A percentile compares a stretch with the other conserved stretches of the same genome.
Evolutionary conservation across 2,797 vertebrate genomes (phyloP).

Genomic region (Lateolabrax maculatus): DNA sequence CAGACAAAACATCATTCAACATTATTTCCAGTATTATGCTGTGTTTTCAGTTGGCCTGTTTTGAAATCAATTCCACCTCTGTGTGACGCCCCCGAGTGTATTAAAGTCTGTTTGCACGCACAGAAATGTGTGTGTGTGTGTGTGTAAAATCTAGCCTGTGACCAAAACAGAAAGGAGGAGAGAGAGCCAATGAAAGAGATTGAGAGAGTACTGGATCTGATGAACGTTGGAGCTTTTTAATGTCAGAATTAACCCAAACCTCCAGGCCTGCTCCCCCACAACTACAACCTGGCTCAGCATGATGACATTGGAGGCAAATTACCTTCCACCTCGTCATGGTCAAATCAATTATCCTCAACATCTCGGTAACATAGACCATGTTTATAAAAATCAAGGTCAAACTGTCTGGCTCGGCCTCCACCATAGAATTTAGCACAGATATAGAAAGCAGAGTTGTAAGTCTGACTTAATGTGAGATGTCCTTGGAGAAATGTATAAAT

Average conservation of each 20-base stretch:
- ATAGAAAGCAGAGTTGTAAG: conserved; percentile 15
- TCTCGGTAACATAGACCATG: conserved; percentile 56
- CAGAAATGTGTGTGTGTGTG: not conserved
- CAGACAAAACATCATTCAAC: too few species aligned
- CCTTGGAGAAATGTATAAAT: conserved; percentile 11
- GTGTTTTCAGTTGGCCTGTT: too few species aligned
- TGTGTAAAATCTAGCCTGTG: not conserved
- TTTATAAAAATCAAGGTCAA: conserved; percentile 66
- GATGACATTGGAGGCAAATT: conserved; percentile 64
- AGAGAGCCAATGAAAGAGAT: conserved; percentile 6
- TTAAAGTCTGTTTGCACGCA: not conserved
- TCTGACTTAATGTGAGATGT: not conserved
- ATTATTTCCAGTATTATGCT: too few species aligned
- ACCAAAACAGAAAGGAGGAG: not conserved
- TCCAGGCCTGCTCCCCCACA: conserved; percentile 21
- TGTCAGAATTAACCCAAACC: conserved; percentile 48
- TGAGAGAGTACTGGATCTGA: conserved; percentile 23
- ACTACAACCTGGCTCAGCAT: conserved; percentile 51
- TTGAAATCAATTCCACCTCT: too few species aligned
- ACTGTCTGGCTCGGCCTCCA: conserved; percentile 47
- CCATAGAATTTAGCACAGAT: conserved; percentile 30
- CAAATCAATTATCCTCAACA: conserved; percentile 71
- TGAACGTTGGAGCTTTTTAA: conserved; percentile 28
- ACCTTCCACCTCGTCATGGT: conserved; percentile 65
- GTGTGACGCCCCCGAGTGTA: too few species aligned